Conservation (phyloP, 2,797 vertebrate species). For the Coendou prehensilis region DNA sequence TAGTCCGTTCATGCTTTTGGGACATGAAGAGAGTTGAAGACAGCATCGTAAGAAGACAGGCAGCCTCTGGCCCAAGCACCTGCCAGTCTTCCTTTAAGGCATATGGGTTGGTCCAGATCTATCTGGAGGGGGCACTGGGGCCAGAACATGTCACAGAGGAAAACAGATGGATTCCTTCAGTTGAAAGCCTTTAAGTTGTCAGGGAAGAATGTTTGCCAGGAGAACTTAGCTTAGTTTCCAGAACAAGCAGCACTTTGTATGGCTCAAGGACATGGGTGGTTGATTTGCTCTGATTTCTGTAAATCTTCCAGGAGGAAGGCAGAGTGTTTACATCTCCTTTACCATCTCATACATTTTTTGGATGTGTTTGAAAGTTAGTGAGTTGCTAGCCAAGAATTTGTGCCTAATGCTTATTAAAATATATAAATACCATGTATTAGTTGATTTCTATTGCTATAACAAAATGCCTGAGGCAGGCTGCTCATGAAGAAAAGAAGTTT, state of each 20-base stretch:
- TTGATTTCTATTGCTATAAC: neutral
- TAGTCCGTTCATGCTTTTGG: neutral
- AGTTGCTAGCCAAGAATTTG: neutral
- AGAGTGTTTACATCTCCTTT: neutral
- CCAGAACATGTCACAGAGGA: neutral
- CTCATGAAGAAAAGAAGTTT: neutral
- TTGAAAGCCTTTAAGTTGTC: conserved; percentile 18
- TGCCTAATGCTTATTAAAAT: neutral
- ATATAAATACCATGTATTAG: neutral
- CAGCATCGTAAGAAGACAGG: neutral
- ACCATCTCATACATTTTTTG: neutral
- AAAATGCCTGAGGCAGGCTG: neutral
- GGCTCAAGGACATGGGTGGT: neutral
- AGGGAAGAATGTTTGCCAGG: neutral
- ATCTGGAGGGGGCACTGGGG: neutral
- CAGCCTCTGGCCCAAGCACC: rapidly evolving
- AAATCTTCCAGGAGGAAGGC: neutral
- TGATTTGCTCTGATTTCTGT: conserved; percentile 36
- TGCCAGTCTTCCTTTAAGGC: neutral
- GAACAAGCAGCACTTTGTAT: neutral
- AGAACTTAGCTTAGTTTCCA: neutral
- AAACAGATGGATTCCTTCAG: neutral
- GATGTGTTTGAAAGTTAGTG: neutral
- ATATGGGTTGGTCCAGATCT: neutral
- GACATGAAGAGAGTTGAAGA: neutral